phyloP scores from a whole-genome alignment of 2,113 vertebrate genomes.

The human region DNA sequence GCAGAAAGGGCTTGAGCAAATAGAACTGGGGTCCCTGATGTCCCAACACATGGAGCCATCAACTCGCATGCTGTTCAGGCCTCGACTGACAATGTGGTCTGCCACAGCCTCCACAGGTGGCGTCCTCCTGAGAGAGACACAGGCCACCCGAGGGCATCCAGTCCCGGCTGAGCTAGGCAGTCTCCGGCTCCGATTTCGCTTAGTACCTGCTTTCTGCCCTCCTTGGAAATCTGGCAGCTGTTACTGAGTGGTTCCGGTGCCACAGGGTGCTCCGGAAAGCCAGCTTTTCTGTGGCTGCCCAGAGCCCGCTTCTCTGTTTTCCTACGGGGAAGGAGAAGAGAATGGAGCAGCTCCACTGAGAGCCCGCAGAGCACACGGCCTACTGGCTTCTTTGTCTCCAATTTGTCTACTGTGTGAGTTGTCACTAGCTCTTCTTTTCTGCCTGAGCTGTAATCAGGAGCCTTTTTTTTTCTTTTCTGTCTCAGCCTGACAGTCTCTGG shows the following conservation, averaged over 20 bases:
- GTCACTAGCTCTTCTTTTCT: neutral
- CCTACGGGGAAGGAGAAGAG: conserved; percentile 70
- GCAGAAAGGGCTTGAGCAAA: neutral
- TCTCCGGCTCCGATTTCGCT: neutral
- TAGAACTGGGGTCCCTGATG: rapidly evolving
- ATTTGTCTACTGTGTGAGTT: rapidly evolving
- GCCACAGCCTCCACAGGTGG: neutral
- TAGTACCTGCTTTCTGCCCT: conserved; percentile 85
- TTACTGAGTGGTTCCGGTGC: conserved; percentile 73
- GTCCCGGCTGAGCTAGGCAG: rapidly evolving
- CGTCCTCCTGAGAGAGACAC: neutral
- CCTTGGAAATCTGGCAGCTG: conserved; percentile 81
- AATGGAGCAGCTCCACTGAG: neutral
- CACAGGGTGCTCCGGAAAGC: conserved; percentile 57
- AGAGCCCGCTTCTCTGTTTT: conserved; percentile 82
- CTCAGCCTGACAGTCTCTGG: neutral
- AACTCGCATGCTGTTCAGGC: rapidly evolving
- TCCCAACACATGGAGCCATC: rapidly evolving
- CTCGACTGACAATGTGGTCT: rapidly evolving
- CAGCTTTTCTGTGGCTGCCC: conserved; percentile 71
- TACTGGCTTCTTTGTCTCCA: neutral
- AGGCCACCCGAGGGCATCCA: rapidly evolving
- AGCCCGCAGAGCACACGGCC: rapidly evolving
- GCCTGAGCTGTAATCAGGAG: rapidly evolving
- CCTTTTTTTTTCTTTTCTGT: neutral